Percentiles rank a stretch among this genome's conserved stretches.
Conservation (phyloP, 2,888 invertebrate species). For the Acrobasis consociella region DNA sequence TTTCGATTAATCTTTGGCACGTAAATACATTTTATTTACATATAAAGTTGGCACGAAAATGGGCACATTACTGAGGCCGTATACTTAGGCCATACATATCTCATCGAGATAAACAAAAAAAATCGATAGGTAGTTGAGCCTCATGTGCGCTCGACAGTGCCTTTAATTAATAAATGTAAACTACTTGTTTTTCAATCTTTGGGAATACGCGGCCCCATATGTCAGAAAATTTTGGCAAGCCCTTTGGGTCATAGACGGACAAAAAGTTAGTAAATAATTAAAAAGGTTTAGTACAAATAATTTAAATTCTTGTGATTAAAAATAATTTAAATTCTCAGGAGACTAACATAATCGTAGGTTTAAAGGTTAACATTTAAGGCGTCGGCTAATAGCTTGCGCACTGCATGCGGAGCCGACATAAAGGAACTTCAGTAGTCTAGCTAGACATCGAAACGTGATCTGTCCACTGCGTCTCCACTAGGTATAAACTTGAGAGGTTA, state of each 20-base stretch:
- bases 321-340: too few species aligned
- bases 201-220: too few species aligned
- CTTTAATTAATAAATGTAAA: too few species aligned
- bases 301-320: too few species aligned
- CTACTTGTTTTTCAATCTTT: too few species aligned
- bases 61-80: conserved; percentile 42
- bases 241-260: too few species aligned
- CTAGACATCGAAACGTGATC: conserved; percentile 33
- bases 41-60: conserved; percentile 48
- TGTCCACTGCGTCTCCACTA: too few species aligned
- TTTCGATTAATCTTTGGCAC: conserved; percentile 44
- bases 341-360: not conserved
- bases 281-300: too few species aligned
- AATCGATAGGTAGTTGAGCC: not conserved
- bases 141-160: not conserved
- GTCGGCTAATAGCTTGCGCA: conserved; percentile 17
- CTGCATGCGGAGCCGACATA: conserved; percentile 14
- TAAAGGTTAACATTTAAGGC: conserved; percentile 14
- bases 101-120: conserved; percentile 33
- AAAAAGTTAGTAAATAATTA: too few species aligned
- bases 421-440: conserved; percentile 35
- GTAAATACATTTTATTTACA: conserved; percentile 29
- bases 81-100: conserved; percentile 43
- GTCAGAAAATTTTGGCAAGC: too few species aligned
- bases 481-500: too few species aligned